A percentile compares a stretch with the other conserved stretches of the same genome.
These are phyloP conservation scores for Parazoanthus swiftii DNA, from an alignment of 92 coral and sea anemone genomes.

Conservation along the genomic window DNA sequence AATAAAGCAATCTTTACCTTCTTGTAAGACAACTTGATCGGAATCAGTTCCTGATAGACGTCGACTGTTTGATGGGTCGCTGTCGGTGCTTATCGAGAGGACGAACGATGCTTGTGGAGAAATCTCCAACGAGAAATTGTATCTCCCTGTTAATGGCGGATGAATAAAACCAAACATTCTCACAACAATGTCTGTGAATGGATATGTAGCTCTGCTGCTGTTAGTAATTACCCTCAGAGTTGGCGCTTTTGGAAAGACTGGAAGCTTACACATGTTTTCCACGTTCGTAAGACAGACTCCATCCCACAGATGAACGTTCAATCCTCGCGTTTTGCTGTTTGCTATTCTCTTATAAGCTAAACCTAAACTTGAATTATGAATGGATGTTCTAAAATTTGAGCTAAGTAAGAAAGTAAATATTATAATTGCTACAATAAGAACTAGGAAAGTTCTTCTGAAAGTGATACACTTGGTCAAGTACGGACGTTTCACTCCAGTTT, in stretches of 20 bases:
- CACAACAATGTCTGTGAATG: background rate
- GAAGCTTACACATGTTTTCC: constrained; percentile 4
- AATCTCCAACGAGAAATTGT: no score
- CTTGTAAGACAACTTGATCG: constrained; percentile 17
- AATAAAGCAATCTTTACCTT: background rate
- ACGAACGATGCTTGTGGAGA: no score
- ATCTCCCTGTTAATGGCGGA: constrained; percentile 35
- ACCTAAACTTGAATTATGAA: no score
- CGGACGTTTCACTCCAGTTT: no score
- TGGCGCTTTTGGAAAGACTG: background rate
- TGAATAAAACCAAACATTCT: background rate
- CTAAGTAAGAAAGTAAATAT: no score
- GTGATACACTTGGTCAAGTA: no score
- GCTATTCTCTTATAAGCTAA: no score
- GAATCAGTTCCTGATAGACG: background rate
- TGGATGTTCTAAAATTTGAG: no score
- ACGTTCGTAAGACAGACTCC: constrained; percentile 19
- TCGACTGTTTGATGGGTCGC: background rate
- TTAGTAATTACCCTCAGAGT: background rate
- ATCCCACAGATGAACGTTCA: constrained; percentile 37
- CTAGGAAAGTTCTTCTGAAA: no score
- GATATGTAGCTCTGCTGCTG: background rate
- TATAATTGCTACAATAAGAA: no score
- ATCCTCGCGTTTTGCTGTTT: background rate
- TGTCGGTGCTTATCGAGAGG: no score